phyloP scores from a whole-genome alignment of 2,797 vertebrate genomes.

The Pogoniulus pusillus region DNA sequence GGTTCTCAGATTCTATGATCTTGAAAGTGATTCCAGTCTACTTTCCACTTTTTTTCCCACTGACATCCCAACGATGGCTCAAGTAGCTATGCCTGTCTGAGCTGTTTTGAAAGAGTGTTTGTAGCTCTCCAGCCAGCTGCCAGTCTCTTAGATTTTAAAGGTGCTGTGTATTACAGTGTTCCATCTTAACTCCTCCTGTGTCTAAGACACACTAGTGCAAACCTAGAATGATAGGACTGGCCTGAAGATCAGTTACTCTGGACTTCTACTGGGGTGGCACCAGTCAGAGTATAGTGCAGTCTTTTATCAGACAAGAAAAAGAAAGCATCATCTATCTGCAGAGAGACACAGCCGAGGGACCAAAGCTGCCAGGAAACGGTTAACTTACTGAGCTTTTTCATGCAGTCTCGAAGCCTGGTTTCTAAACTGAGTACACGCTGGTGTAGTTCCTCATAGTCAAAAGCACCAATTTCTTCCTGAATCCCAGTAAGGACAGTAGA shows the following conservation, averaged over 20 bases:
- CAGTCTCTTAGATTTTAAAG: not conserved
- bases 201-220: not conserved
- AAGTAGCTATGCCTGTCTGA: not conserved
- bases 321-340: not conserved
- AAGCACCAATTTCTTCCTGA: constrained; percentile 95
- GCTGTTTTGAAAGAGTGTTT: not conserved
- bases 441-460: constrained; percentile 96
- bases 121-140: not conserved
- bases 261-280: not conserved
- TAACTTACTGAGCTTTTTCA: constrained; percentile 97
- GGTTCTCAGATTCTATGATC: too few relatives aligned
- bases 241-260: not conserved
- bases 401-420: constrained; percentile 91
- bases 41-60: not conserved
- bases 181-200: not conserved
- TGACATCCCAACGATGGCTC: not conserved
- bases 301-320: not conserved
- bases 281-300: not conserved
- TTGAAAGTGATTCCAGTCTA: not conserved
- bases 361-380: not conserved
- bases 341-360: not conserved
- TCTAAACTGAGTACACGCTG: constrained; percentile 93
- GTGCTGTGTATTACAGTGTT: not conserved
- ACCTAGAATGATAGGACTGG: not conserved
- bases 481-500: constrained; percentile 90